Evolutionary conservation across 1,140 invertebrate species (phyloP).

Genomic region (Mylabris phalerata): DNA sequence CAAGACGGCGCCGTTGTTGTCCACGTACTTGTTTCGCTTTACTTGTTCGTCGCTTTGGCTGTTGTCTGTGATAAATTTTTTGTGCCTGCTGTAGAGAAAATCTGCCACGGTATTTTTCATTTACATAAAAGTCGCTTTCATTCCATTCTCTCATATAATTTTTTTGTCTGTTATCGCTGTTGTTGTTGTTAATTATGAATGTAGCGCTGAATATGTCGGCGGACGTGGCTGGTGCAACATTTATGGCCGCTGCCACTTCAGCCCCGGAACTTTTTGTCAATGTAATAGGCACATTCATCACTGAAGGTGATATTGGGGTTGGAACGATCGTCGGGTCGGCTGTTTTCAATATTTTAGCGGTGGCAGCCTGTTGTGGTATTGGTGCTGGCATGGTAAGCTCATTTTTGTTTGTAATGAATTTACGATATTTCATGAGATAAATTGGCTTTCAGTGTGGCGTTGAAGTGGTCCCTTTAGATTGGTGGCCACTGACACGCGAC

Average conservation of each 20-base stretch:
- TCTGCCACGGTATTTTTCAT: constrained; percentile 67
- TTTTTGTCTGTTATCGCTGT: not conserved
- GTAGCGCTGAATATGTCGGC: constrained; percentile 74
- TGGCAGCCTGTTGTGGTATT: constrained; percentile 83
- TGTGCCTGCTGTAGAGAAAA: constrained; percentile 81
- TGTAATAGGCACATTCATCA: constrained; percentile 85
- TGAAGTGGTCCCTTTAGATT: constrained; percentile 80
- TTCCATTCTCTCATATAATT: not conserved
- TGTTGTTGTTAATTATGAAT: constrained; percentile 22
- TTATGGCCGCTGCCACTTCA: constrained; percentile 92
- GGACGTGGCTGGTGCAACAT: constrained; percentile 82
- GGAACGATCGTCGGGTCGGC: constrained; percentile 92
- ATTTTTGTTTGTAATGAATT: not conserved
- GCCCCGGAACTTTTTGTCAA: constrained; percentile 91
- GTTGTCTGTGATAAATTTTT: constrained; percentile 88
- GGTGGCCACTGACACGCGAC: constrained; percentile 89
- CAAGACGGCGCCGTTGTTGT: constrained; percentile 74
- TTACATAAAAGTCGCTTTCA: not conserved
- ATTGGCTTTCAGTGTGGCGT: constrained; percentile 33
- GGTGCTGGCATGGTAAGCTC: constrained; percentile 72
- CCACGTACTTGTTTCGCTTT: constrained; percentile 77
- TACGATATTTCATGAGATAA: not conserved
- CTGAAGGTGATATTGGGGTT: constrained; percentile 82
- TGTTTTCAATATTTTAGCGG: constrained; percentile 92
- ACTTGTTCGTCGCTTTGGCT: constrained; percentile 78